Evolutionary conservation across 2,888 invertebrate species (phyloP).

Genomic region (Phlogophora meticulosa): DNA sequence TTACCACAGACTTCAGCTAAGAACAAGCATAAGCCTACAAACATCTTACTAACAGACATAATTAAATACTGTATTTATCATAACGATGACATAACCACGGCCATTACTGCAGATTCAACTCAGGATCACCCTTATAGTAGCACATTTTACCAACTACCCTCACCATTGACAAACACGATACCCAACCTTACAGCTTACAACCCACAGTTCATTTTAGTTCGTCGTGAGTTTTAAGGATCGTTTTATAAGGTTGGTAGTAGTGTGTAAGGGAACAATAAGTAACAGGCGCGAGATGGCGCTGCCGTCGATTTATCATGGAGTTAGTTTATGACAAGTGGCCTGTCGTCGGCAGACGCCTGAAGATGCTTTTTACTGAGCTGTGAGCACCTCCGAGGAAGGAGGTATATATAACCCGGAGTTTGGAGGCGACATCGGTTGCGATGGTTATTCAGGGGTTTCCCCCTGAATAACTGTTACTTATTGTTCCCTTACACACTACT

Average conservation of each 20-base stretch:
- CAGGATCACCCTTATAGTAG: slow-evolving; percentile 76
- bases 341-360: slow-evolving; percentile 81
- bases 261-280: slow-evolving; percentile 88
- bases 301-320: slow-evolving; percentile 86
- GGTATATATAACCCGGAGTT: slow-evolving; percentile 17
- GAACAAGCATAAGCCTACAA: slow-evolving; percentile 38
- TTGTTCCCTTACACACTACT: slow-evolving; percentile 84
- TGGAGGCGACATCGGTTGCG: slow-evolving; percentile 30
- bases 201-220: slow-evolving; percentile 60
- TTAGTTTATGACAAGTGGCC: slow-evolving; percentile 89
- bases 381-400: slow-evolving; percentile 67
- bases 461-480: slow-evolving; percentile 88
- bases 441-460: slow-evolving; percentile 6
- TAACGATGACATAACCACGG: slow-evolving; percentile 82
- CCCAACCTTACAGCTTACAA: background rate
- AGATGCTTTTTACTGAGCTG: slow-evolving; percentile 85
- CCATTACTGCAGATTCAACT: slow-evolving; percentile 78
- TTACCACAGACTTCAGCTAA: background rate
- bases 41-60: slow-evolving; percentile 75
- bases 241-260: slow-evolving; percentile 46
- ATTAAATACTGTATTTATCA: slow-evolving; percentile 85
- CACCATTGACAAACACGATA: background rate
- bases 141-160: slow-evolving; percentile 47
- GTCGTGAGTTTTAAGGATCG: slow-evolving; percentile 3
- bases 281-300: slow-evolving; percentile 84